Conservation (phyloP, 2,888 invertebrate species). For the Itoplectis maculator region DNA sequence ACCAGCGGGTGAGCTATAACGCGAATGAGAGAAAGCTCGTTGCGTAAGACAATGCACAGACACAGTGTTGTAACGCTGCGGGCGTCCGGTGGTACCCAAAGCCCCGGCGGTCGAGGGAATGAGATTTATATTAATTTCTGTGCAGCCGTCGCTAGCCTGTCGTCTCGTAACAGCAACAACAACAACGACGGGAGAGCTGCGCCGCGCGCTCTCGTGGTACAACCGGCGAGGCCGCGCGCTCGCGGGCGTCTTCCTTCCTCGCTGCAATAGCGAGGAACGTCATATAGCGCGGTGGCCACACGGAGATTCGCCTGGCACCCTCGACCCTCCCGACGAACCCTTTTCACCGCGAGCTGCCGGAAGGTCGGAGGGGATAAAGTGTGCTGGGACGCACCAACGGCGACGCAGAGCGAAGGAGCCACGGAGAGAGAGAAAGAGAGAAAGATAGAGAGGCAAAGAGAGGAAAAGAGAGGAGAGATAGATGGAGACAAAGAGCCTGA, state of each 20-base stretch:
- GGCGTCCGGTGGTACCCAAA: conserved; percentile 48
- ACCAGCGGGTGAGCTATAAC: conserved; percentile 1
- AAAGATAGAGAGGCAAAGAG: neutral
- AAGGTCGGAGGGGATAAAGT: conserved; percentile 52
- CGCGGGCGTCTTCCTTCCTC: conserved; percentile 44
- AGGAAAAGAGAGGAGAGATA: neutral
- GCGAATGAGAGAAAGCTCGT: conserved; percentile 53
- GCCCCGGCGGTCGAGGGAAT: conserved; percentile 74
- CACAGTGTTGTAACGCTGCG: conserved; percentile 9
- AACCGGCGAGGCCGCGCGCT: conserved; percentile 21
- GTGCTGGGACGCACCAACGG: conserved; percentile 31
- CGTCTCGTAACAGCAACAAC: conserved; percentile 64
- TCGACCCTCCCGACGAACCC: conserved; percentile 10
- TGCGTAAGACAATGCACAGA: conserved; percentile 74
- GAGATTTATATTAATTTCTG: conserved; percentile 81
- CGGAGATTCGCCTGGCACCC: conserved; percentile 53
- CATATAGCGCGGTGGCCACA: conserved; percentile 26
- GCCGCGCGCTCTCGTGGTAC: conserved; percentile 19
- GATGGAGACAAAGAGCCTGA: neutral
- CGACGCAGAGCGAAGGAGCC: conserved; percentile 39
- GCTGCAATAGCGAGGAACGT: neutral
- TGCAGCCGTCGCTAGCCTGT: conserved; percentile 74
- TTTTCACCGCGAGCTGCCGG: conserved; percentile 50
- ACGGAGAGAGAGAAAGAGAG: conserved; percentile 47
- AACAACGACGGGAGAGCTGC: no score